These are phyloP conservation scores for Trididemnum miniatum DNA, from an alignment of 23 tunicate species.

Conservation along the genomic window DNA sequence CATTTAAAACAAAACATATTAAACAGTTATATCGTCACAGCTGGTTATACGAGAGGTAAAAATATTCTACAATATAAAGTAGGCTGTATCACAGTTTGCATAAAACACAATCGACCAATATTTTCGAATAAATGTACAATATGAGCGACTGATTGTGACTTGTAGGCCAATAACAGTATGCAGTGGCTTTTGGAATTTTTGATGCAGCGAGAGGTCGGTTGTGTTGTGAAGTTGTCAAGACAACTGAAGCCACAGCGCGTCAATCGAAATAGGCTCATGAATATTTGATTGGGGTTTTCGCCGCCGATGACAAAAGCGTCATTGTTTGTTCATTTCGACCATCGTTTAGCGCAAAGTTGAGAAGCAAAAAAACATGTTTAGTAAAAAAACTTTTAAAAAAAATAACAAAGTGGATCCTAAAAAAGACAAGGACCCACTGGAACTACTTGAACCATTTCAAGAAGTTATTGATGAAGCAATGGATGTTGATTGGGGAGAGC, in stretches of 20 bases:
- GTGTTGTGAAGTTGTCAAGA: background rate
- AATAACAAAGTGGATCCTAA: slow-evolving; percentile 21
- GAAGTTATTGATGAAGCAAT: slow-evolving; percentile 70
- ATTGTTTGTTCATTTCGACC: no score
- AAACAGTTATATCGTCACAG: no score
- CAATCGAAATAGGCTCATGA: background rate
- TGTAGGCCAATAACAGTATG: no score
- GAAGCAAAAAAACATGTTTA: slow-evolving; percentile 11
- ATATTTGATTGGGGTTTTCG: slow-evolving; percentile 1
- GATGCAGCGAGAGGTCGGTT: background rate
- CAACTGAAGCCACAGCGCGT: slow-evolving; percentile 4
- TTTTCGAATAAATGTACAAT: no score
- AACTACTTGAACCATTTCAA: slow-evolving; percentile 69
- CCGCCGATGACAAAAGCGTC: no score
- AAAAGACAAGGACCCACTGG: background rate
- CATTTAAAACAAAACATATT: no score
- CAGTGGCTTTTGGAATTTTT: no score
- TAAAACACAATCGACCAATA: no score
- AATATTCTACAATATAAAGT: no score
- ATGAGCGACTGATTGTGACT: no score
- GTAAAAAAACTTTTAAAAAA: slow-evolving; percentile 3
- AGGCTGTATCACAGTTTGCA: no score
- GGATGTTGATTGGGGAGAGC: slow-evolving; percentile 57
- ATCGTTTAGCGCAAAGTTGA: background rate
- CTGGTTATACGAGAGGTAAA: no score